Evolutionary conservation across 1,140 invertebrate genomes (phyloP).

Genomic region (Chymomyza costata): DNA sequence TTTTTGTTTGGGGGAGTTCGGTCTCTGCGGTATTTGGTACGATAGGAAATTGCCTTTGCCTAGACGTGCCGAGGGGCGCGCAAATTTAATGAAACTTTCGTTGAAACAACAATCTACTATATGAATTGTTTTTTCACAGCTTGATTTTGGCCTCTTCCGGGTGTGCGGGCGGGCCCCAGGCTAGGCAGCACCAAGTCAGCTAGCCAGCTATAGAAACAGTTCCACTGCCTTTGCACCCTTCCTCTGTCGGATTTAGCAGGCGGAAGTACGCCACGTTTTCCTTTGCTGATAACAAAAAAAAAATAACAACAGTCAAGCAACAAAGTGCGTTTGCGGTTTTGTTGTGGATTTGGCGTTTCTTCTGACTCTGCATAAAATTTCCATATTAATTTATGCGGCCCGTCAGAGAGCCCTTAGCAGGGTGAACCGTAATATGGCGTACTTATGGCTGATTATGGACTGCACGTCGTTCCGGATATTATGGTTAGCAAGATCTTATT

Average conservation of each 20-base stretch:
- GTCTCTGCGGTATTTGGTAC: slow-evolving; percentile 24
- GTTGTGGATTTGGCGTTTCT: slow-evolving; percentile 55
- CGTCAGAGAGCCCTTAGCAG: too few relatives aligned
- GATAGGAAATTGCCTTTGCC: slow-evolving; percentile 64
- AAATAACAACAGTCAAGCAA: slow-evolving; percentile 9
- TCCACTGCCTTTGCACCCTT: slow-evolving; percentile 14
- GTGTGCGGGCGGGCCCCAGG: slow-evolving; percentile 4
- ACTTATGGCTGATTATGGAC: slow-evolving; percentile 60
- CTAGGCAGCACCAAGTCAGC: neutral
- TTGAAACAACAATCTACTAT: slow-evolving; percentile 17
- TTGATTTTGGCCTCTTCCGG: too few relatives aligned
- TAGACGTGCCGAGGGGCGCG: slow-evolving; percentile 23
- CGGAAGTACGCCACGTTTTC: slow-evolving; percentile 58
- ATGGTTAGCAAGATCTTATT: too few relatives aligned
- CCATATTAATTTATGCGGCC: slow-evolving; percentile 53
- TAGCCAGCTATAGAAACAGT: neutral
- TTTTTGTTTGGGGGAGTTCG: slow-evolving; percentile 67
- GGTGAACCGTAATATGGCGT: too few relatives aligned
- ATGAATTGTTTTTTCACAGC: slow-evolving; percentile 24
- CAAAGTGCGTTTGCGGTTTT: slow-evolving; percentile 27
- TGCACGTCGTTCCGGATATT: slow-evolving; percentile 19
- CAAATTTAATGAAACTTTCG: slow-evolving; percentile 67
- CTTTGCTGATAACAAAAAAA: slow-evolving; percentile 42
- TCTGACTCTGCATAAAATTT: slow-evolving; percentile 56
- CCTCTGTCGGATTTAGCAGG: too few relatives aligned